Evolutionary conservation across 2,888 invertebrate genomes (phyloP).

Genomic region (Eupelmus urozonus): DNA sequence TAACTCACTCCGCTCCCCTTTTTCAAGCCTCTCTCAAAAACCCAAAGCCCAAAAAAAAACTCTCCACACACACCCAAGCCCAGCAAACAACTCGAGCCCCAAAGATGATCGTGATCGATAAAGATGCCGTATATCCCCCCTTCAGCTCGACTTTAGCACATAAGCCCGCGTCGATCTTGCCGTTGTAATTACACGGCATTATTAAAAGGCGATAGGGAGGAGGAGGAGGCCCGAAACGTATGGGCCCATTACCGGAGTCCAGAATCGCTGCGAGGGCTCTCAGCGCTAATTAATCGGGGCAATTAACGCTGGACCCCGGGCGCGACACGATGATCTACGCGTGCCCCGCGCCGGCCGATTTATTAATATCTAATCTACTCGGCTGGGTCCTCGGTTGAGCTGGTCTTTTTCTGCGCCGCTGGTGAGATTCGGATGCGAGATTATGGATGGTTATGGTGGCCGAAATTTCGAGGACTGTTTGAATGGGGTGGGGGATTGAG

Average conservation of each 20-base stretch:
- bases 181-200: slow-evolving; percentile 64
- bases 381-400: slow-evolving; percentile 52
- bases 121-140: slow-evolving; percentile 54
- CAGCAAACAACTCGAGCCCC: background rate
- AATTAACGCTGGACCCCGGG: slow-evolving; percentile 67
- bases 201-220: slow-evolving; percentile 63
- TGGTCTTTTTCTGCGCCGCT: background rate
- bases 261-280: slow-evolving; percentile 67
- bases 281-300: slow-evolving; percentile 74
- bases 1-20: slow-evolving; percentile 27
- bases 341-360: slow-evolving; percentile 64
- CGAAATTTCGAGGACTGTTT: background rate
- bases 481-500: background rate
- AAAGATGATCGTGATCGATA: slow-evolving; percentile 57
- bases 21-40: background rate
- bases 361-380: slow-evolving; percentile 65
- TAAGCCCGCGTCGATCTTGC: background rate
- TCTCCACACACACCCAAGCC: background rate
- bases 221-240: slow-evolving; percentile 65
- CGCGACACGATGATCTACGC: slow-evolving; percentile 72
- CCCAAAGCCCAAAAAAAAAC: background rate
- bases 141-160: slow-evolving; percentile 18
- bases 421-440: background rate
- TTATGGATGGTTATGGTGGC: background rate
- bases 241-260: slow-evolving; percentile 71